These are phyloP conservation scores for Struthidea cinerea DNA, from an alignment of 2,113 vertebrate genomes.

Conservation along the genomic window DNA sequence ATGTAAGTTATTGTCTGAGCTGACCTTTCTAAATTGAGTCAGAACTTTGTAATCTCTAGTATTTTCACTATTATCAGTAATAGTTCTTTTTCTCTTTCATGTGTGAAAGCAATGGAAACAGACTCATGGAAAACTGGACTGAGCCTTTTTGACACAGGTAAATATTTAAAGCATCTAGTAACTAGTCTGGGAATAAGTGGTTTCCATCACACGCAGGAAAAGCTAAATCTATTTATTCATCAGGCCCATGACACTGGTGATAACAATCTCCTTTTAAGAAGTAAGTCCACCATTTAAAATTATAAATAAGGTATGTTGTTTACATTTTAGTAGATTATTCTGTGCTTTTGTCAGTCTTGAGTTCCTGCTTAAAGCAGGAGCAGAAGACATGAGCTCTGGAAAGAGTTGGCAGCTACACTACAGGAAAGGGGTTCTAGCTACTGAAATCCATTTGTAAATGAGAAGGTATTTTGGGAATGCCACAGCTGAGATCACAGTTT, in stretches of 20 bases:
- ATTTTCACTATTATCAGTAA: constrained; percentile 1
- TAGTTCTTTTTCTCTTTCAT: constrained; percentile 55
- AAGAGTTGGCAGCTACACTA: not conserved
- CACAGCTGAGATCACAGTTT: not conserved
- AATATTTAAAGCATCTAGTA: constrained; percentile 3
- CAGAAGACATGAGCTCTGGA: not conserved
- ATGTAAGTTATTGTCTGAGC: not conserved
- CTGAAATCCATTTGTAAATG: not conserved
- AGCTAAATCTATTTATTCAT: not conserved
- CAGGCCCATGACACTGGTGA: not conserved
- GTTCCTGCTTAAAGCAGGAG: not conserved
- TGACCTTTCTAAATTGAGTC: not conserved
- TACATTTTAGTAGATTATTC: not conserved
- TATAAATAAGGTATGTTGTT: not conserved
- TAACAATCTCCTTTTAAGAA: not conserved
- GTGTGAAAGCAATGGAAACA: constrained; percentile 74
- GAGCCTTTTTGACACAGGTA: constrained; percentile 83
- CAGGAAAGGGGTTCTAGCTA: not conserved
- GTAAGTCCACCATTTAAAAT: not conserved
- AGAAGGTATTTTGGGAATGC: not conserved
- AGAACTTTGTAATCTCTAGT: not conserved
- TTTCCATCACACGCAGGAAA: not conserved
- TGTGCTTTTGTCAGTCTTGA: not conserved
- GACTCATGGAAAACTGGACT: constrained; percentile 77
- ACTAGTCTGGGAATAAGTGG: not conserved